Percentiles rank a stretch among this genome's conserved stretches.
phyloP scores from a whole-genome alignment of 2,113 vertebrate species.

The Lucifuga dentata region DNA sequence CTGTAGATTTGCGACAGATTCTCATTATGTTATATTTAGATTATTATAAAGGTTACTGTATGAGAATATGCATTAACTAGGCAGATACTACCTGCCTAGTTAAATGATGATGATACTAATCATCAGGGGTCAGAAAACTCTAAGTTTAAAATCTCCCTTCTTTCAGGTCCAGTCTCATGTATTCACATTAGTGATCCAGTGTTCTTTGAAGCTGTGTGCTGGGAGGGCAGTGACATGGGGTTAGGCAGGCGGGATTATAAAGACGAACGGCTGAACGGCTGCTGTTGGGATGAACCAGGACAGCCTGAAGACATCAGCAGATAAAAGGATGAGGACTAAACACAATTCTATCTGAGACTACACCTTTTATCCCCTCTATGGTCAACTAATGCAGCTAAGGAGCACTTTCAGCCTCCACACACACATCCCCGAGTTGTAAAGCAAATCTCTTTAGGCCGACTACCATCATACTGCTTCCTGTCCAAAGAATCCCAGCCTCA shows the following conservation, averaged over 20 bases:
- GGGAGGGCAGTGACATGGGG: neutral
- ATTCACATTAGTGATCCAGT: no score
- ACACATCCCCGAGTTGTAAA: neutral
- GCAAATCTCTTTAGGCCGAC: constrained; percentile 41
- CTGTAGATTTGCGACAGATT: neutral
- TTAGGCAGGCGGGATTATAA: constrained; percentile 21
- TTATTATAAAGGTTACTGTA: neutral
- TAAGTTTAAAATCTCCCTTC: neutral
- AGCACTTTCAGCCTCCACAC: neutral
- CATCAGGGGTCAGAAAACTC: no score
- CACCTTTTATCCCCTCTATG: constrained; percentile 14
- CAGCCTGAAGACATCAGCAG: constrained; percentile 33
- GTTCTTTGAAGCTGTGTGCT: no score
- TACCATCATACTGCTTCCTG: neutral
- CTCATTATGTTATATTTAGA: neutral
- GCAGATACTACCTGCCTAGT: no score
- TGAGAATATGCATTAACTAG: neutral
- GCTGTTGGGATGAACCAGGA: constrained; percentile 20
- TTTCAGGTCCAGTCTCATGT: neutral
- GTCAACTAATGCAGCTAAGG: constrained; percentile 11
- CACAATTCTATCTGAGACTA: constrained; percentile 36
- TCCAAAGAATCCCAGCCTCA: neutral
- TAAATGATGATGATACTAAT: no score
- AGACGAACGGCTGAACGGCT: constrained; percentile 4
- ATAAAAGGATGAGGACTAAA: constrained; percentile 35